Conservation (phyloP, 2,888 invertebrate genomes). For the Leptinotarsa peninsularis region DNA sequence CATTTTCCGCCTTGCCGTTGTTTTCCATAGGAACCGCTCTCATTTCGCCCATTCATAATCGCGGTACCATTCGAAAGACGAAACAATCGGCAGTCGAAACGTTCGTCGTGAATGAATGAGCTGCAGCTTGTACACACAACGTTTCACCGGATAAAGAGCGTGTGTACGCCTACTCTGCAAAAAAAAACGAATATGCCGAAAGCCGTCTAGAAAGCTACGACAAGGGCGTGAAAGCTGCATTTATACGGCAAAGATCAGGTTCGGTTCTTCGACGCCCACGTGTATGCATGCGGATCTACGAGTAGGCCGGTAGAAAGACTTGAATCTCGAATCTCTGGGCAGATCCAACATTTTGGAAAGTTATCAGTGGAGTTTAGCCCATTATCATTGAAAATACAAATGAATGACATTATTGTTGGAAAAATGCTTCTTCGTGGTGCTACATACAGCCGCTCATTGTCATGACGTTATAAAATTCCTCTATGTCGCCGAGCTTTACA, state of each 20-base stretch:
- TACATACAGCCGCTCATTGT: too few species aligned
- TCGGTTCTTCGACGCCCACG: conserved; percentile 36
- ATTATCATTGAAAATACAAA: too few species aligned
- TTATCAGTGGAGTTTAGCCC: too few species aligned
- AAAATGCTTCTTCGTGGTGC: too few species aligned
- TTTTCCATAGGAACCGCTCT: background rate
- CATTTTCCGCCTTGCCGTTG: too few species aligned
- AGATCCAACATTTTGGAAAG: too few species aligned
- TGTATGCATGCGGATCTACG: background rate
- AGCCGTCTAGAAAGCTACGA: conserved; percentile 48
- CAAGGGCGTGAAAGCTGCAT: conserved; percentile 48
- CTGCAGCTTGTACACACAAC: background rate
- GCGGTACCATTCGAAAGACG: background rate
- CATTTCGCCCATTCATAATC: background rate
- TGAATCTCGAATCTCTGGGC: too few species aligned
- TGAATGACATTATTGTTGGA: too few species aligned
- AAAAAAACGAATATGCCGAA: conserved; percentile 28
- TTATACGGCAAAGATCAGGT: conserved; percentile 48
- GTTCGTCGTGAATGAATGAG: conserved; percentile 6
- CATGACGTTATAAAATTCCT: too few species aligned
- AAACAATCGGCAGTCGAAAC: conserved; percentile 11
- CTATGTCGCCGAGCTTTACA: too few species aligned
- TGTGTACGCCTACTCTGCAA: conserved; percentile 21
- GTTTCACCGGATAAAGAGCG: background rate
- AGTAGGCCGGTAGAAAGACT: too few species aligned